Evolutionary conservation across 1,140 invertebrate genomes (phyloP).

Genomic region (Drosophila triauraria): DNA sequence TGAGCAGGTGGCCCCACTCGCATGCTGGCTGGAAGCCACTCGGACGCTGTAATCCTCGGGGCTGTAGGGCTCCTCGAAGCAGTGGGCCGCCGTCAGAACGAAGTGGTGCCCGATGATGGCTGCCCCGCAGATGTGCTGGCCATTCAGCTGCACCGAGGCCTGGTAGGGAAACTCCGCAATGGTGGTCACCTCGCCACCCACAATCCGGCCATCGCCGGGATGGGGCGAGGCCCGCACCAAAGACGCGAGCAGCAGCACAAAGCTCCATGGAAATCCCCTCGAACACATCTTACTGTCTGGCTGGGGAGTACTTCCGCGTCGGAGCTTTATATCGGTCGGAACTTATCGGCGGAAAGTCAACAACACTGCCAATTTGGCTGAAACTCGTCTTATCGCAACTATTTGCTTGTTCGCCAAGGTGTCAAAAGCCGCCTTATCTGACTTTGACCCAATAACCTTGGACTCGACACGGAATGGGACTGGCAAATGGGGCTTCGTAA

Average conservation of each 20-base stretch:
- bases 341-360: constrained; percentile 59
- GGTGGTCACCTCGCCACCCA: constrained; percentile 70
- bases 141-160: constrained; percentile 67
- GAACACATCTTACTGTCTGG: constrained; percentile 30
- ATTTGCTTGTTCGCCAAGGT: constrained; percentile 57
- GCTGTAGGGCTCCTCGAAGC: constrained; percentile 78
- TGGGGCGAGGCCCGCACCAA: constrained; percentile 9
- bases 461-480: neutral
- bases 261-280: constrained; percentile 13
- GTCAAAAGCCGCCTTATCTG: constrained; percentile 59
- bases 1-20: constrained; percentile 64
- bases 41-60: constrained; percentile 64
- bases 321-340: constrained; percentile 51
- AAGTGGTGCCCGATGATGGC: constrained; percentile 86
- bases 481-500: constrained; percentile 1
- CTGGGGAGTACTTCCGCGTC: constrained; percentile 6
- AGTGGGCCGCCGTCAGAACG: constrained; percentile 88
- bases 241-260: constrained; percentile 1
- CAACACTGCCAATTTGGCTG: constrained; percentile 45
- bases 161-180: constrained; percentile 79
- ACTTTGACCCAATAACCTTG: constrained; percentile 71
- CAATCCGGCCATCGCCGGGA: constrained; percentile 75
- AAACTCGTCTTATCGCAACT: constrained; percentile 47
- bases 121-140: constrained; percentile 86
- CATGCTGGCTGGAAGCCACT: constrained; percentile 60